Evolutionary conservation across 2,888 invertebrate genomes (phyloP).

Genomic region (Cyaniris semiargus): DNA sequence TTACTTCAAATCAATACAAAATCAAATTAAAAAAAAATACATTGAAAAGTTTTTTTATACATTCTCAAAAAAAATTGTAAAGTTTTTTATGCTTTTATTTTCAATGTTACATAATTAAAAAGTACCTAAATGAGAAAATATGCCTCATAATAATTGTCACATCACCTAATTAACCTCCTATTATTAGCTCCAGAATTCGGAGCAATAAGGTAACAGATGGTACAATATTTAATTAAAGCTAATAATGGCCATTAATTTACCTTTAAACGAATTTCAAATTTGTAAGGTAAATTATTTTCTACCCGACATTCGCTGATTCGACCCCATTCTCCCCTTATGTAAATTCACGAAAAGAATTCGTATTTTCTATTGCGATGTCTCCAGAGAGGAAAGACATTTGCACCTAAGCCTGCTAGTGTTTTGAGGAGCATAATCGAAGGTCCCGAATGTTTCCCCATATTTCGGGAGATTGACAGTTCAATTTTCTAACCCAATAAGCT

Average conservation of each 20-base stretch:
- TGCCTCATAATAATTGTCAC: neutral
- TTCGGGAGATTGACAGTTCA: constrained; percentile 19
- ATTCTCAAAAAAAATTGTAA: too few relatives aligned
- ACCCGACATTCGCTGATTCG: neutral
- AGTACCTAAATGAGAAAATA: too few relatives aligned
- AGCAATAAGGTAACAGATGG: neutral
- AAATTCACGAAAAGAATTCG: neutral
- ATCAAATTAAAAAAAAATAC: too few relatives aligned
- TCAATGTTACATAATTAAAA: too few relatives aligned
- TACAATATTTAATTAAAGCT: constrained; percentile 15
- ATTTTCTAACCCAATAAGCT: constrained; percentile 25
- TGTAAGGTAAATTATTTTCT: neutral
- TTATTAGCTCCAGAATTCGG: neutral
- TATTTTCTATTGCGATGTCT: constrained; percentile 1
- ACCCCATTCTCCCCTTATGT: neutral
- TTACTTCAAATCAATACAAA: too few relatives aligned
- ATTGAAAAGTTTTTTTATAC: too few relatives aligned
- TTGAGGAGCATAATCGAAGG: constrained; percentile 8
- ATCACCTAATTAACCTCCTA: neutral
- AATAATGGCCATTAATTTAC: neutral
- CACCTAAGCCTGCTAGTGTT: neutral
- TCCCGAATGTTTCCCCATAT: neutral
- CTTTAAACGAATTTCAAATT: neutral
- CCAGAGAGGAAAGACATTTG: neutral
- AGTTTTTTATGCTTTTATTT: too few relatives aligned